Evolutionary conservation across 1,140 invertebrate species (phyloP).

Genomic region (Drosophila willistoni): DNA sequence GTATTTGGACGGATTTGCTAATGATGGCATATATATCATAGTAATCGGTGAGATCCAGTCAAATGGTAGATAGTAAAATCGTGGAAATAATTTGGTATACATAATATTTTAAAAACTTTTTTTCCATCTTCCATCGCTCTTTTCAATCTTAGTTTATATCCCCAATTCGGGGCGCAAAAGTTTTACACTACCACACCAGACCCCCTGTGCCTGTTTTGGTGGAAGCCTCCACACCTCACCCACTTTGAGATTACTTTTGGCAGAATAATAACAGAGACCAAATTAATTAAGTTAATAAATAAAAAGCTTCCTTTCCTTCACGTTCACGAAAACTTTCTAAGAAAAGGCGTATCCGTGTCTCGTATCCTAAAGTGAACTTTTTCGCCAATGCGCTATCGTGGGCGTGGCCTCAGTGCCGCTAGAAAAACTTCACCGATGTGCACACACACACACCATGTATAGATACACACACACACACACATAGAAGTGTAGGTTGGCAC

Average conservation of each 20-base stretch:
- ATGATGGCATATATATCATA: too few species aligned
- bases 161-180: background rate
- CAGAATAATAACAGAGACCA: constrained; percentile 8
- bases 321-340: constrained; percentile 35
- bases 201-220: background rate
- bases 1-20: too few species aligned
- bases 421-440: constrained; percentile 39
- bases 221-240: background rate
- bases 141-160: background rate
- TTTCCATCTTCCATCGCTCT: background rate
- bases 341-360: constrained; percentile 51
- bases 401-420: constrained; percentile 48
- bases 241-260: constrained; percentile 10
- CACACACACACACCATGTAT: constrained; percentile 11
- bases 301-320: constrained; percentile 19
- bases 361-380: constrained; percentile 34
- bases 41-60: too few species aligned
- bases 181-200: background rate
- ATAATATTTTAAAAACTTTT: too few species aligned
- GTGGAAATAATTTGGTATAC: too few species aligned
- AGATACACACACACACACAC: constrained; percentile 12
- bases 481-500: background rate
- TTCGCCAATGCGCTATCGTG: constrained; percentile 44
- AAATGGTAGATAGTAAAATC: too few species aligned
- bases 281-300: constrained; percentile 18